A percentile compares a stretch with the other conserved stretches of the same genome.
Conservation (phyloP, 1,140 invertebrate genomes). For the Aculops lycopersici region DNA sequence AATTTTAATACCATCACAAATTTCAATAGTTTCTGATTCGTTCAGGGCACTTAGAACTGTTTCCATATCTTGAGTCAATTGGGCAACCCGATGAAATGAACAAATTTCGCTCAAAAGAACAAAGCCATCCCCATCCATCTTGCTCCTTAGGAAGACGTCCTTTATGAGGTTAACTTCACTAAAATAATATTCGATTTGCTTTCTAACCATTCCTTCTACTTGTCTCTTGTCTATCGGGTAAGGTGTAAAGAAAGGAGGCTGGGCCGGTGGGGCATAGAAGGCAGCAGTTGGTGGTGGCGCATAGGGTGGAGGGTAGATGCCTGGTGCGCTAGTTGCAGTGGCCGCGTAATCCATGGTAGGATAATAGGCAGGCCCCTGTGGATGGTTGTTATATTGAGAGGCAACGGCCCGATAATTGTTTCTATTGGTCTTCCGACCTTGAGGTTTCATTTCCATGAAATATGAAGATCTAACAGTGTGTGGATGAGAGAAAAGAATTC, state of each 20-base stretch:
- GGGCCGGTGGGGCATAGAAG: not conserved
- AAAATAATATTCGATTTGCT: constrained; percentile 65
- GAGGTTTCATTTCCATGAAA: no score
- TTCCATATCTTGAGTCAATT: constrained; percentile 44
- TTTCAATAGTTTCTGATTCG: constrained; percentile 44
- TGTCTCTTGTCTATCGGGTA: constrained; percentile 1
- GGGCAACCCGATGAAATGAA: constrained; percentile 69
- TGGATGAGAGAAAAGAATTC: no score
- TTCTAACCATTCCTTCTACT: constrained; percentile 5
- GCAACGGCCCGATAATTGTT: no score
- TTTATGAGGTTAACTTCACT: constrained; percentile 75
- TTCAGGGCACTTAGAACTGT: constrained; percentile 44
- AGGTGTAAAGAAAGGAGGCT: not conserved
- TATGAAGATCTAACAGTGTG: no score
- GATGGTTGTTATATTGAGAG: no score
- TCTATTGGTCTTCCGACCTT: no score
- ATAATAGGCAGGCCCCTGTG: no score
- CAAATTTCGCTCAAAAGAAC: constrained; percentile 69
- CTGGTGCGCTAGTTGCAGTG: no score
- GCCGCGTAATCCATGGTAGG: no score
- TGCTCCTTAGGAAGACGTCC: constrained; percentile 78
- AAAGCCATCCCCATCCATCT: constrained; percentile 78
- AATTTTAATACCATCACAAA: constrained; percentile 42
- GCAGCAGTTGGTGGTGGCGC: not conserved
- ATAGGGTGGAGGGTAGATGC: no score